Evolutionary conservation across 1,140 invertebrate genomes (phyloP), one percentile per base, ranked within the genome.

Genomic region (Agrilus planipennis): DNA sequence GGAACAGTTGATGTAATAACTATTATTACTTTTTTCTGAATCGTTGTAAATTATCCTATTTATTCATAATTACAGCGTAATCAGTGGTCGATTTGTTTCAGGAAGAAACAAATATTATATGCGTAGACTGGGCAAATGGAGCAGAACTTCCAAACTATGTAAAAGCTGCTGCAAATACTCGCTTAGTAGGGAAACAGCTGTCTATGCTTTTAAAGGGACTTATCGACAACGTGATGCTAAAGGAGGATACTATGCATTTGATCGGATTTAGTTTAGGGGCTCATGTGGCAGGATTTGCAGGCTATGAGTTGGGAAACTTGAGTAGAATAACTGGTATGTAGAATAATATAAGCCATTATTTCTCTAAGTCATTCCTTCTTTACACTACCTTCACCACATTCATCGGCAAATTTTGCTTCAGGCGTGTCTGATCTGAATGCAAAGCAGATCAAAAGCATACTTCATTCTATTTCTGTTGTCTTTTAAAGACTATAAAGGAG

Each of bases 41-140:
- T n/a, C n/a, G n/a, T n/a, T n/a, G n/a, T n/a, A n/a, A n/a, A n/a
- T n/a, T n/a, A n/a, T n/a, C n/a, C n/a, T n/a, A n/a, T n/a, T n/a
- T n/a, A n/a, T n/a, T n/a, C n/a, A n/a, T n/a, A n/a, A n/a, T n/a
- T n/a, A n/a, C n/a, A n/a, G n/a, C n/a, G n/a, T n/a, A n/a, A n/a
- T n/a, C n/a, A n/a, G n/a, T 25, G 22, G 11, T 15, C 3, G 15
- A 22, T 32, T 30, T 21, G 43, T 62, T 65, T 10, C 60, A 89
- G 87, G 84, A 84, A 64, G 81, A 89, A 52, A 79, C 81, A 46
- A 91, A 91, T 57, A 79, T 91, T 0, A 82, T 97, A 18, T 89
- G 89, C 53, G 89, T 97, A 3, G 89, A 95, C 58, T 96, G 92
- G 91, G 85, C 88, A 46, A 81, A 80, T 17, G 92, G 92, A 1